Evolutionary conservation across 1,140 invertebrate genomes (phyloP), one percentile per base, ranked within the genome.

Genomic region (Sitophilus oryzae): DNA sequence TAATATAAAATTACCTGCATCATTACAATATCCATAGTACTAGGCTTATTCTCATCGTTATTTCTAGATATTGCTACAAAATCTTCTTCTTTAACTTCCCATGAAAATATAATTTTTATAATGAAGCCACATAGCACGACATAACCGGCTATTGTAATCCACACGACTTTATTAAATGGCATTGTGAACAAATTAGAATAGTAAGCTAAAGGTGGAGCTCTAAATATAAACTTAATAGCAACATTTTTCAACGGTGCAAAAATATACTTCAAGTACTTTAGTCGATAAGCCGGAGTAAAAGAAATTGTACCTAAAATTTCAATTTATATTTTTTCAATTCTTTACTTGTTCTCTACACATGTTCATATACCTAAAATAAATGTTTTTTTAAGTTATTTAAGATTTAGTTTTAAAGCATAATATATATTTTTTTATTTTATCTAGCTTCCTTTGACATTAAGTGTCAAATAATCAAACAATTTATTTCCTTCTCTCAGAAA

Each of bases 171-270:
- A 36, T 73, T 66, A 58, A 84, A 84, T 0, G 81, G 80, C 20
- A 82, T 57, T 10, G 74, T 59, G 56, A 82, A 84, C 23, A 84
- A 70, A 61, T 84, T 83, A 45, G 74, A 78, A 11, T 81, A 75
- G 48, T 77, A 80, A 0, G 82, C 82, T 11, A 83, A 63, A 37
- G 81, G 77, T 3, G 82, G 81, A 61, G 77, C 75, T 22, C 76
- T 74, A 59, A 83, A 83, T 11, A 83, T 73, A 64, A 83, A 83
- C 75, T 76, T 6, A 30, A 30, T 11, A 5, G 25, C 11, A 30
- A 30, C 5, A 5, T 30, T 11, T 11, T 30, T 30, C 25, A 30
- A 6, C 11, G 25, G 25, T 11, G 25, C 25, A 11, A 30, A 30
- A 6, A 30, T 6, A 30, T 30, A 30, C 11, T 30, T 30, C 5